Conservation (phyloP, 2,888 invertebrate species). For the Synergus laeviventris region DNA sequence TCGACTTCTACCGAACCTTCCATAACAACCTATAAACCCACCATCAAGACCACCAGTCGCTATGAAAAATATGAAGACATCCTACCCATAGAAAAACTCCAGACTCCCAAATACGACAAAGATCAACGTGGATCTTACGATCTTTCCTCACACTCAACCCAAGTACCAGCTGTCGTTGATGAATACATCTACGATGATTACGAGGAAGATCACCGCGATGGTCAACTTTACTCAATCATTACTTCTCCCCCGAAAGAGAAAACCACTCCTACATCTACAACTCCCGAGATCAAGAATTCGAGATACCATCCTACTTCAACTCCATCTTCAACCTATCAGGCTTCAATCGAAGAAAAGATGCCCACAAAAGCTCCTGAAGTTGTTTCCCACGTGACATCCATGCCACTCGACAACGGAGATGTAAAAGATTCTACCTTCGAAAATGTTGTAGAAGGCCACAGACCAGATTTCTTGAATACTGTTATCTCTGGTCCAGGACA, state of each 20-base stretch:
- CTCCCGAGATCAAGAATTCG: conserved; percentile 33
- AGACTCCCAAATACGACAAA: conserved; percentile 49
- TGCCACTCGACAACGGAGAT: conserved; percentile 62
- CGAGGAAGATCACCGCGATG: conserved; percentile 56
- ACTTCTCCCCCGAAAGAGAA: conserved; percentile 39
- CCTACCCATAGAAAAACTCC: conserved; percentile 66
- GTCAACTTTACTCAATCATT: conserved; percentile 50
- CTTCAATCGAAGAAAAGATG: conserved; percentile 39
- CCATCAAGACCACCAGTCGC: conserved; percentile 49
- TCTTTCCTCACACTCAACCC: conserved; percentile 43
- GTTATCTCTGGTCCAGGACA: conserved; percentile 40
- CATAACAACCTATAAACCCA: conserved; percentile 73
- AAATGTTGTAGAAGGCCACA: conserved; percentile 58
- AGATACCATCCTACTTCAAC: conserved; percentile 48
- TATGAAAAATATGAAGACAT: conserved; percentile 57
- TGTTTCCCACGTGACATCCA: conserved; percentile 60
- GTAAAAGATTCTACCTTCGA: conserved; percentile 54
- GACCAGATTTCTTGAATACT: conserved; percentile 46
- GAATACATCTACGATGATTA: conserved; percentile 74
- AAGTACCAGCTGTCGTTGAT: conserved; percentile 56
- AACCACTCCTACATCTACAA: conserved; percentile 39
- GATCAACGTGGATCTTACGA: conserved; percentile 51
- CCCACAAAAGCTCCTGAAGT: conserved; percentile 43
- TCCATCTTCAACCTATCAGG: conserved; percentile 53
- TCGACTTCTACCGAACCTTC: conserved; percentile 62